Conservation (phyloP, 2,797 vertebrate species). For the Danio albolineatus region DNA sequence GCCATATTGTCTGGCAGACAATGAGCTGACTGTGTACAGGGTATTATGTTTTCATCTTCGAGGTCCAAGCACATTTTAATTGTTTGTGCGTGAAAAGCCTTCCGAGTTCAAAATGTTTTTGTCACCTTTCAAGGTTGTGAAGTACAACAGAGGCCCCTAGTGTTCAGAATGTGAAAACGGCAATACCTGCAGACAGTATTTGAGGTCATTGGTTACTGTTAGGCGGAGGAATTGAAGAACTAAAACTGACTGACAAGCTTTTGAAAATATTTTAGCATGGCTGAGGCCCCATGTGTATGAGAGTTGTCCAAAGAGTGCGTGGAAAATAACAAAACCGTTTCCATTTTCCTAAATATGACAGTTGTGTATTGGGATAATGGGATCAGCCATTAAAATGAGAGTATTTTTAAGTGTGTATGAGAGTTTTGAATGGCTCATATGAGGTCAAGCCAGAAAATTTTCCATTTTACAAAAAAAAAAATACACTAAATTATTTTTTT, state of each 20-base stretch:
- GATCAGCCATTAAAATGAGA: background rate
- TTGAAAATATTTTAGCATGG: background rate
- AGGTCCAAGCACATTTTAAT: constrained; percentile 5
- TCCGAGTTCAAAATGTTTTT: constrained; percentile 43
- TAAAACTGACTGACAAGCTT: background rate
- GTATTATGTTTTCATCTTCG: constrained; percentile 40
- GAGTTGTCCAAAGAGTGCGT: background rate
- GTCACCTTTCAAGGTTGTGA: background rate
- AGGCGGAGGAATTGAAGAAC: constrained; percentile 2
- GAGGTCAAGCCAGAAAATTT: constrained; percentile 3
- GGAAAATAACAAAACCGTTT: background rate
- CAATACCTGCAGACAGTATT: constrained; percentile 3
- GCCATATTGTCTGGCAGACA: constrained; percentile 27
- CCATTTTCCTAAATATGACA: background rate
- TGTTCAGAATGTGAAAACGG: constrained; percentile 44
- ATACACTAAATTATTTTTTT: constrained; percentile 5
- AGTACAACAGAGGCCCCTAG: constrained; percentile 44
- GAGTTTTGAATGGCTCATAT: background rate
- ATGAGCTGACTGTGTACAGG: constrained; percentile 43
- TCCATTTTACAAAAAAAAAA: constrained; percentile 17
- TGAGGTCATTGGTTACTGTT: constrained; percentile 9
- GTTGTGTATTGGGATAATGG: background rate
- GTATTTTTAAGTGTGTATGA: background rate
- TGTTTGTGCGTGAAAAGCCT: constrained; percentile 25
- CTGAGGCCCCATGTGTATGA: background rate